Evolutionary conservation across 2,888 invertebrate genomes (phyloP), one percentile per base, ranked within the genome.

Genomic region (Pemphredon lugubris): DNA sequence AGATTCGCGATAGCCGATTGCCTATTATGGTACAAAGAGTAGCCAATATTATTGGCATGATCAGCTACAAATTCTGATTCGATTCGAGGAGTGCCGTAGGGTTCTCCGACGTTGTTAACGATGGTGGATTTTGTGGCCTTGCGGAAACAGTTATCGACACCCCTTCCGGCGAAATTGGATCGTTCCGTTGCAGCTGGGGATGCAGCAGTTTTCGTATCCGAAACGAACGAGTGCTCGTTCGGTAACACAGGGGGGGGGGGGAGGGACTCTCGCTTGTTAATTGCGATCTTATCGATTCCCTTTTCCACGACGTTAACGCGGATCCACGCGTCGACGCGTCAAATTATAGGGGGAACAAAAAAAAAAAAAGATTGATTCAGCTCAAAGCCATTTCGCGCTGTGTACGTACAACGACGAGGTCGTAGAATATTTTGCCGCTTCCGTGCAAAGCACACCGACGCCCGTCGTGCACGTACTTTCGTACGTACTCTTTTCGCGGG

Each of bases 1-100:
- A 72, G 72, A 81, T 76, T 59, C 61, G 69, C 65, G 69, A 74
- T 77, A 68, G 34, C 51, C 60, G 54, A 68, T 73, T 71, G 76
- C 70, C 73, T 76, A 76, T 76, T 80, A 67, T 40, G 44, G 55
- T 39, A 73, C 76, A 79, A 79, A 79, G 69, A 63, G 47, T 59
- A 58, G 14, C 39, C 68, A 65, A 79, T 73, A 81, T 81, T 73
- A 73, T 65, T 64, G 59, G 65, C 65, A 72, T 72, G 73, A 63
- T 66, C 77, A 54, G 51, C 61, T 44, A 58, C 58, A 65, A 75
- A 77, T 81, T 67, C 78, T 67, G 71, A 77, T 74, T 45, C 44
- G 54, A 30, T 23, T 58, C 48, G 67, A 5, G 48, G 45, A 13
- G 1, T 7, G 50, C 55, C 50, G 54, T 30, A 18, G 53, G 64